Evolutionary conservation across 2,888 invertebrate species (phyloP), one percentile per base, ranked within the genome.

Genomic region (Ophion obscuratus): DNA sequence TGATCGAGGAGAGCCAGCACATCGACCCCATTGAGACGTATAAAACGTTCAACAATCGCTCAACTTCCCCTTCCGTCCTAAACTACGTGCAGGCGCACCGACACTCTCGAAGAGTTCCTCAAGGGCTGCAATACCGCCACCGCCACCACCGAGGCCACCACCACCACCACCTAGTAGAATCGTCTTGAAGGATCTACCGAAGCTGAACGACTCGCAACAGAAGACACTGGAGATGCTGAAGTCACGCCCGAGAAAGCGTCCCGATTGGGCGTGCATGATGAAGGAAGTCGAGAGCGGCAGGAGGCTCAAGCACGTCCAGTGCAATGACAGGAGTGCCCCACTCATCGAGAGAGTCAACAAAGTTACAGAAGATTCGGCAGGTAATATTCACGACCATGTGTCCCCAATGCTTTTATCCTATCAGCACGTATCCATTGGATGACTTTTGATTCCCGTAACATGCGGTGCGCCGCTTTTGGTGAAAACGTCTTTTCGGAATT

Each of bases 221-320:
- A 96, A 96, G 89, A 96, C 95, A 90, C 90, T 98, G 84, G 98
- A 98, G 84, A 95, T 96, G 89, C 95, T 98, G 27, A 96, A 96
- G 92, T 95, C 97, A 89, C 95, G 97, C 89, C 97, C 98, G 0
- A 95, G 98, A 88, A 96, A 95, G 92, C 96, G 98, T 88, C 98
- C 98, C 0, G 98, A 98, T 93, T 98, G 98, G 98, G 97, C 96
- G 20, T 96, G 97, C 90, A 97, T 98, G 97, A 97, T 98, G 96
- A 98, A 98, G 93, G 98, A 98, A 94, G 97, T 98, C n/a, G 98
- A 98, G 92, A 95, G 96, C 88, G 97, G 97, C 73, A 96, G 94
- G 91, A 97, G 97, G 92, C 94, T 98, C 88, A 97, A 96, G 91
- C 97, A 98, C 92, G 97, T 98, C 71, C 96, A 97, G 90, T 97